Conservation (phyloP, 2,113 vertebrate genomes). For the Marmota monax region DNA sequence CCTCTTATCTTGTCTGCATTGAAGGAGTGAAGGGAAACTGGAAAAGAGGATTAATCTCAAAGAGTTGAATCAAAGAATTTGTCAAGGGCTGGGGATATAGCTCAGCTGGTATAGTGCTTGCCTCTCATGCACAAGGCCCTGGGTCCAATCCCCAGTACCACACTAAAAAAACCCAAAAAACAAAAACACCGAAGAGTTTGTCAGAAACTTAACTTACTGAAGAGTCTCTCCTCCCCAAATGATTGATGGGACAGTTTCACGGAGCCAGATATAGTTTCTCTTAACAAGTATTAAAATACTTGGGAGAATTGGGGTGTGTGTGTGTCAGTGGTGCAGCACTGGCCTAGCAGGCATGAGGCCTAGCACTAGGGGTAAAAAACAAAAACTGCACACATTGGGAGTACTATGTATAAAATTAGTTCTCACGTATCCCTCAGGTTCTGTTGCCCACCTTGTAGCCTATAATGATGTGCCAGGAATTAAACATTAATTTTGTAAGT, state of each 20-base stretch:
- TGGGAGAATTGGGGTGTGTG: not conserved
- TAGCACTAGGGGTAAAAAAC: not conserved
- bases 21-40: not conserved
- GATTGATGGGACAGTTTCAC: not conserved
- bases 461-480: conserved; percentile 44
- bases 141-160: too few species aligned
- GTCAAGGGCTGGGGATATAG: not conserved
- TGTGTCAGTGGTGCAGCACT: not conserved
- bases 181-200: not conserved
- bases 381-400: not conserved
- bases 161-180: too few species aligned
- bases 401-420: not conserved
- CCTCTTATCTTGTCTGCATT: not conserved
- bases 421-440: not conserved
- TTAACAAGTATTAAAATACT: conserved; percentile 3
- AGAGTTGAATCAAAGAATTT: not conserved
- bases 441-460: not conserved
- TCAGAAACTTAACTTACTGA: not conserved
- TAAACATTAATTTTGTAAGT: conserved; percentile 40
- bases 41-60: not conserved
- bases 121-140: too few species aligned
- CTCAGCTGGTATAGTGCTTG: too few species aligned
- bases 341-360: not conserved
- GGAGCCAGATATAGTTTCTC: not conserved
- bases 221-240: not conserved